Percentiles rank a stretch among this genome's conserved stretches.
phyloP scores from a whole-genome alignment of 2,113 vertebrate species.

The Aplodontia rufa region DNA sequence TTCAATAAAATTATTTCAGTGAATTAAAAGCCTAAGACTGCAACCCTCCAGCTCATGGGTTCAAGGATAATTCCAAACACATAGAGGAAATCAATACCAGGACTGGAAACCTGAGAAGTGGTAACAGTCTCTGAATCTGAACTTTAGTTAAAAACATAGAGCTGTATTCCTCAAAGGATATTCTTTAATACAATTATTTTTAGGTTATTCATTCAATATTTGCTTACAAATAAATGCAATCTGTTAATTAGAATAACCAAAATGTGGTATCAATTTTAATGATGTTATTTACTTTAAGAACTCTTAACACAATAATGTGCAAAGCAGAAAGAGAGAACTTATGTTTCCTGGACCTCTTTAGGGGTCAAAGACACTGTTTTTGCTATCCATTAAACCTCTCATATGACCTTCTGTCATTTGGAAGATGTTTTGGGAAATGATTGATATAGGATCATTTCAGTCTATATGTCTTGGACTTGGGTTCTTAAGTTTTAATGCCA shows the following conservation, averaged over 20 bases:
- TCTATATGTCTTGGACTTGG: not conserved
- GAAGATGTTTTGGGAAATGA: not conserved
- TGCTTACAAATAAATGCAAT: not conserved
- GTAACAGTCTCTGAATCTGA: not conserved
- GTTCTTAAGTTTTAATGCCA: not conserved
- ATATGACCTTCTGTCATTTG: not conserved
- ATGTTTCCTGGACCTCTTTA: not conserved
- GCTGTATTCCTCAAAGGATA: not conserved
- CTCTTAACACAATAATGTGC: not conserved
- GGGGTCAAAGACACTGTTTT: not conserved
- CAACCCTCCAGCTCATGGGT: not conserved
- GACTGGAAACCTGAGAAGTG: not conserved
- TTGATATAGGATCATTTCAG: not conserved
- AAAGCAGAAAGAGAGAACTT: not conserved
- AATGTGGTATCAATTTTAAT: not conserved
- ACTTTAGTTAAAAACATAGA: not conserved
- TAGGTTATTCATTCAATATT: not conserved
- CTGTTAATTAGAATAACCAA: not conserved
- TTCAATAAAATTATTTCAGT: not conserved
- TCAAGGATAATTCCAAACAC: not conserved
- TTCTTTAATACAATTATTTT: not conserved
- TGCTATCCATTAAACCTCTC: not conserved
- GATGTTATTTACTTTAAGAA: not conserved
- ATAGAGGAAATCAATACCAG: not conserved
- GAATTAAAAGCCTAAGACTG: not conserved